Evolutionary conservation across 2,113 vertebrate genomes (phyloP).

Genomic region (Dasyurus viverrinus): DNA sequence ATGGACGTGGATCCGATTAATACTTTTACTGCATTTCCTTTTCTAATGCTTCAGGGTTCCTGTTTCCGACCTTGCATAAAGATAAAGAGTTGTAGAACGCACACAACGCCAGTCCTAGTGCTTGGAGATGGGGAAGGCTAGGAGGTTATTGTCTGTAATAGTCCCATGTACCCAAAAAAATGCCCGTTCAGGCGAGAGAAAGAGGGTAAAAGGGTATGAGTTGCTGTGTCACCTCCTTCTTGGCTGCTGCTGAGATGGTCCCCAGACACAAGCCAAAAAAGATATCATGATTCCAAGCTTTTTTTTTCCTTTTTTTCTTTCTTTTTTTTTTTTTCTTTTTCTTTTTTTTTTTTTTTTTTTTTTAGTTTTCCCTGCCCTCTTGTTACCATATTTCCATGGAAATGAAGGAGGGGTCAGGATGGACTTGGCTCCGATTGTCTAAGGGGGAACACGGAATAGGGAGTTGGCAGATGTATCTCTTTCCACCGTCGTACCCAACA

Average conservation of each 20-base stretch:
- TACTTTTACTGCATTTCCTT: conserved; percentile 73
- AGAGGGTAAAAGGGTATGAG: conserved; percentile 41
- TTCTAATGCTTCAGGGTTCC: conserved; percentile 45
- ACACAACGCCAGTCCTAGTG: not conserved
- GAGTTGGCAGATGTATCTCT: conserved; percentile 59
- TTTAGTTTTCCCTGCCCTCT: conserved; percentile 24
- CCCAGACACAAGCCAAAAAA: not conserved
- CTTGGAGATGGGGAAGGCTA: not conserved
- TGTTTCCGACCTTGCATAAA: conserved; percentile 57
- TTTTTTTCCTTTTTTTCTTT: too few relatives aligned
- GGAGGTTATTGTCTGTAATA: not conserved
- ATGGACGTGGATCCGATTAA: conserved; percentile 68
- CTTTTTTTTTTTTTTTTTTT: not conserved
- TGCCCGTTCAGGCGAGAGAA: conserved; percentile 23
- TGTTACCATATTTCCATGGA: conserved; percentile 74
- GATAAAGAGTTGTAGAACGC: not conserved
- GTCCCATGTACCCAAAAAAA: conserved; percentile 49
- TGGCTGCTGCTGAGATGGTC: not conserved
- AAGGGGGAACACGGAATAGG: conserved; percentile 53
- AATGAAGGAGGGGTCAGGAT: conserved; percentile 70
- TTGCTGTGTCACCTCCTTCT: conserved; percentile 54
- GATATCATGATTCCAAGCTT: conserved; percentile 43
- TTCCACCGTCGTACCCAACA: conserved; percentile 33
- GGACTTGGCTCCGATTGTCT: conserved; percentile 66
- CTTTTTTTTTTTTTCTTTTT: not conserved